Conservation (phyloP, 2,113 vertebrate species). For the Zosterops pallidus region DNA sequence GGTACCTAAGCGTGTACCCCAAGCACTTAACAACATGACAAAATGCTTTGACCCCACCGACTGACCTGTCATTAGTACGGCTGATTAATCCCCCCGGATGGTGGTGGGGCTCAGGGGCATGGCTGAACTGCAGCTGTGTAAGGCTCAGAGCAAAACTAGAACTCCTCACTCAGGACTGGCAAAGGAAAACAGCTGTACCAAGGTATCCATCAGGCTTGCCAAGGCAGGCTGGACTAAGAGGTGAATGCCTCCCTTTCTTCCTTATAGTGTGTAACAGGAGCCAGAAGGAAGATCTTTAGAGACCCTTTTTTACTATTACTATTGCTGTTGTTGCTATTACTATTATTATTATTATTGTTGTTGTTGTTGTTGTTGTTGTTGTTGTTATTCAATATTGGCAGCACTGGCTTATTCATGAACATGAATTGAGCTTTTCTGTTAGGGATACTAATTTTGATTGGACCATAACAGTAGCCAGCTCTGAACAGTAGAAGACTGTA, state of each 20-base stretch:
- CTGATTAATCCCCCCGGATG: neutral
- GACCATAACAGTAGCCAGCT: neutral
- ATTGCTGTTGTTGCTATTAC: neutral
- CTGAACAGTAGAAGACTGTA: conserved; percentile 3
- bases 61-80: neutral
- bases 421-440: neutral
- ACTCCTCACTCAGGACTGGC: neutral
- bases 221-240: neutral
- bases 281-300: neutral
- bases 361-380: neutral
- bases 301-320: neutral
- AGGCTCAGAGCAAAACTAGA: neutral
- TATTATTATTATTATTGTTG: no score
- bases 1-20: neutral
- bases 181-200: neutral
- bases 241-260: neutral
- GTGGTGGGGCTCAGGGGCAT: neutral
- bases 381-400: neutral
- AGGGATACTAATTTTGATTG: neutral
- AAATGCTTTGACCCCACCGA: conserved; percentile 8
- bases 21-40: neutral
- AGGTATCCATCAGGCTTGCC: neutral
- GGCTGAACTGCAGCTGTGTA: neutral
- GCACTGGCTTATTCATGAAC: neutral
- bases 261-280: neutral